Evolutionary conservation across 2,888 invertebrate genomes (phyloP), one percentile per base, ranked within the genome.

Genomic region (Apoda limacodes): DNA sequence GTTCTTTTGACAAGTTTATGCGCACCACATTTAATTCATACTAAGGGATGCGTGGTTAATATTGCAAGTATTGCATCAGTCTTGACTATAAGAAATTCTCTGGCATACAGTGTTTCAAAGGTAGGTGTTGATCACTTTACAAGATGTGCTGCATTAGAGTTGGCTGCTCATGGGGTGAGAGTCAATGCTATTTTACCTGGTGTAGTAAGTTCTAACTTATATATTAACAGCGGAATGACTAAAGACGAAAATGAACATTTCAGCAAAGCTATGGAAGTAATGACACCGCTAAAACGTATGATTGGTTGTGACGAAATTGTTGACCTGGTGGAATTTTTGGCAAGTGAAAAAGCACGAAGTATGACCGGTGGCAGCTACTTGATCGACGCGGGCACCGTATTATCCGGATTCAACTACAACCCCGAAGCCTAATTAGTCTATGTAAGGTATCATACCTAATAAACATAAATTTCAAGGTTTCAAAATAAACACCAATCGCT

Each of bases 61-160:
- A 49, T 61, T 24, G 50, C 56, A 14, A 58, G 56, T 34, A 19
- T 45, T 5, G 12, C 33, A 1, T 33, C 38, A 20, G 13, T 27
- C 5, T 9, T 37, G 4, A 28, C 37, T 21, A 23, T 34, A 3
- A 25, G 34, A 9, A 34, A 34, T 25, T 23, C 39, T 21, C 29
- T 50, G 12, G 40, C 45, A 9, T 92, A 92, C 55, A 69, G 74
- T 39, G 85, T 89, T 80, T 85, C 88, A 13, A 90, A 91, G 64
- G 74, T 88, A 19, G 88, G 88, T n/a, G 49, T 90, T 12, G 88
- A 89, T 60, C 89, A 90, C 52, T 83, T 92, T 42, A 91, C 90
- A 2, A 70, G 84, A 46, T 87, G 87, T 53, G 65, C 83, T 9
- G 90, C 91, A n/a, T 55, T 89, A 28, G 90, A 86, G 40, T 53